Evolutionary conservation across 2,888 invertebrate genomes (phyloP), one percentile per base, ranked within the genome.

Genomic region (Linhomoeus sp.): DNA sequence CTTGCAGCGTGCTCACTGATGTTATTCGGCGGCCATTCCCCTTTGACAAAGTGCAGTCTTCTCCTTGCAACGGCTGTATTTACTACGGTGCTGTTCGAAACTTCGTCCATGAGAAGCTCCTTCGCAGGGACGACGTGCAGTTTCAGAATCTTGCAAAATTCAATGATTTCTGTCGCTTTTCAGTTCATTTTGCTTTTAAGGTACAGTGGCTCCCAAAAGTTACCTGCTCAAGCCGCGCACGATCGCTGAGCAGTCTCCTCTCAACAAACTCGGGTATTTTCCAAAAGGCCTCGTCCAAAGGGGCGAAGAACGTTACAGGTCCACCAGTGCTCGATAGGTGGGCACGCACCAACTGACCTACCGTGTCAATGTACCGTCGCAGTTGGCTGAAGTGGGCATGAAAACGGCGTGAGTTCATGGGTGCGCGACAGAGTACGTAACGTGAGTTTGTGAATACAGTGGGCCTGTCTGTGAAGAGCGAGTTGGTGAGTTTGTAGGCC

Each of bases 11-110:
- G 52, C 57, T 55, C 41, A 62, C 62, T 63, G 47, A 63, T 58
- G 49, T 64, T 64, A 50, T 63, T 64, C 43, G 58, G 57, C 15
- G 63, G 64, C 63, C 63, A 63, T 48, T 63, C 63, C 43, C 63
- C 64, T 45, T 47, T 49, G 3, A 57, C 49, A 49, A 63, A 63
- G 46, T 59, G 62, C 50, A 63, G 50, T 43, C 61, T 58, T 35
- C 58, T 48, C 56, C 57, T 57, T 43, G 63, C 59, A 51, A 64
- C 63, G 9, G 61, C 58, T 19, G 64, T 63, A 25, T 58, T 56
- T 24, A 60, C 60, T 24, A 62, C 56, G 14, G 64, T 64, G 19
- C 64, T 60, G 50, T 64, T 64, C 12, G 54, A 59, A 25, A 64
- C 62, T 48, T 61, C 60, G 50, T 64, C 63, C 1, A 57, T 57